Base-by-base conservation (phyloP, 2,797 vertebrate genomes). In the Triplophysa yarkandensis region DNA sequence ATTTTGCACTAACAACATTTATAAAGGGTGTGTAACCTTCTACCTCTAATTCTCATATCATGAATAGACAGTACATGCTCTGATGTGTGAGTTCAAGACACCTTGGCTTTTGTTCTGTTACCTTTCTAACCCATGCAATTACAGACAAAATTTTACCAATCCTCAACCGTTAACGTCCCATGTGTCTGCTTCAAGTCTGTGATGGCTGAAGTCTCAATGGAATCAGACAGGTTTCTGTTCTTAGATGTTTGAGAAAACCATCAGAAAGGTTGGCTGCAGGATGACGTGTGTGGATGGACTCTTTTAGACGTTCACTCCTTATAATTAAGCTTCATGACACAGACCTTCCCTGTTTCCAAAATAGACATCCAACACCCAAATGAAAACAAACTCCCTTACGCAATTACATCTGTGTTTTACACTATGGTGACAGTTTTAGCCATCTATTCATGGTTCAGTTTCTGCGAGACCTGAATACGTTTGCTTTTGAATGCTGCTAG, bases 341-440 rank as follows among this genome's bases (percentile, higher is more conserved):
- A 41, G 67, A 71, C 67, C 65, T 55, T 71, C 80, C 71, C 80
- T 71, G 67, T 46, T 61, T 80, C 68, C 43, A 75, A 81, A 84
- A 81, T 83, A 81, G 80, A 82, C 41, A 21, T 55, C 27, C 2
- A 55, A 55, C 71, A 21, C 43, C 60, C 39, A 66, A 60, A 41
- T 79, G 25, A 78, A 80, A 60, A 41, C 71, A 25, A n/a, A 44
- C 68, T 54, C 62, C 23, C 54, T 52, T 62, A 27, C 48, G 46
- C 23, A 11, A 13, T 58, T 63, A 30, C 46, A 27, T 63, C 65
- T 44, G 17, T 30, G 39, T 70, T 79, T 74, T 39, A 23, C 57
- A 64, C 48, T 21, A n/a, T 28, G 32, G 8, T 21, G 61, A 66
- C 32, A 21, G 46, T 8, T 46, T 19, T 25, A 34, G 54, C 44